Base-by-base conservation (phyloP, 64 coral and sea anemone genomes). In the Montipora efflorescens region DNA sequence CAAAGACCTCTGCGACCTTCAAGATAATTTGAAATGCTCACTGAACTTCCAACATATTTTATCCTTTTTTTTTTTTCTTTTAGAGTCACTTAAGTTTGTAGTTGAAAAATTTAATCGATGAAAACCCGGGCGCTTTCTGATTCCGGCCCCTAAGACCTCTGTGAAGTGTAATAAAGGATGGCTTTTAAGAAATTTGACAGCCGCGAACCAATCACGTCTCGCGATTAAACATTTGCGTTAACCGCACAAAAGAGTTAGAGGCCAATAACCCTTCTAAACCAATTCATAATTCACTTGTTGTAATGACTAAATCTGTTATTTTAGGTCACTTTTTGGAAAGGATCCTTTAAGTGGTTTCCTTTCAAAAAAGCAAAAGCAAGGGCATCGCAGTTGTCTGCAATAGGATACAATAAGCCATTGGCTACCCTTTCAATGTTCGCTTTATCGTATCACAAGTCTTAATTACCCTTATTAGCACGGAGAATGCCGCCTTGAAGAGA, bases 1-100 rank as follows among this genome's bases (percentile, higher is more conserved):
- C 84, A 81, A 4, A 18, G 20, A 66, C 87, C 92, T 77, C 80
- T 80, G 48, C 87, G 77, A 93, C 84, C 92, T 93, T 4, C 0
- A 48, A 3, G 2, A 14, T 50, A 11, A 9, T 8, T 8, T 19
- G 12, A 20, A 36, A 86, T 47, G 47, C n/a, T 12, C 19, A 13
- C 82, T 47, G 19, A 84, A 12, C 45, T 23, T 13, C 16, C 14
- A 67, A 67, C 3, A 4, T 36, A 19, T 19, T 9, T 51, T 5
- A 22, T 10, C 44, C 8, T 59, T 43, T 68, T 0, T 72, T 7
- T 70, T 7, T 70, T 46, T 86, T 86, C 43, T 66, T 52, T 72
- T 86, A 16, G 66, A 11, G 3, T 43, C 43, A 18, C 23, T 14
- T 15, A 46, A 0, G 25, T 15, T n/a, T 25, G 15, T 46, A 9